These are phyloP conservation scores for Yponomeuta plumbellus DNA, from an alignment of 2,888 invertebrate genomes.

Conservation along the genomic window DNA sequence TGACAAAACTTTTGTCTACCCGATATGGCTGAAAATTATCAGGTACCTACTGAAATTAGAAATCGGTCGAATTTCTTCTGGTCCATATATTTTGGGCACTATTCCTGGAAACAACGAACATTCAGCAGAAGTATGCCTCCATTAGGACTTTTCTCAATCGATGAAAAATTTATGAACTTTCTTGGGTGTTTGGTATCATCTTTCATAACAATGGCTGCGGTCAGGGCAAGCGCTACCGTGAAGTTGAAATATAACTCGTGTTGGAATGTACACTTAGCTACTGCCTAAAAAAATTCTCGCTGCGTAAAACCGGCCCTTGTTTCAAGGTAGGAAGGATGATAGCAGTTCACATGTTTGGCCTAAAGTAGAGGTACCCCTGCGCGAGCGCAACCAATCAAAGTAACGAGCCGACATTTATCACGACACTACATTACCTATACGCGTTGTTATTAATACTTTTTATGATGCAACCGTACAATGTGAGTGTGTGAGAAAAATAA, in stretches of 20 bases:
- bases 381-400: constrained; percentile 29
- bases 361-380: constrained; percentile 15
- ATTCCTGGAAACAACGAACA: too few relatives aligned
- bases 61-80: too few relatives aligned
- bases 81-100: too few relatives aligned
- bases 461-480: constrained; percentile 3
- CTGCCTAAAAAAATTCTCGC: neutral
- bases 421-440: constrained; percentile 17
- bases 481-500: neutral
- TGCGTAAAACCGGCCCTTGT: neutral
- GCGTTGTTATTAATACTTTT: constrained; percentile 11
- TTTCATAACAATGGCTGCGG: constrained; percentile 1
- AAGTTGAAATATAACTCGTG: constrained; percentile 20
- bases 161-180: neutral
- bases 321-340: neutral
- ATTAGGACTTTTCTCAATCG: neutral
- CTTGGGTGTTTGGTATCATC: neutral
- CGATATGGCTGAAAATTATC: too few relatives aligned
- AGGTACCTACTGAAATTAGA: too few relatives aligned
- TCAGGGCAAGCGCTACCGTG: constrained; percentile 10
- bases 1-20: too few relatives aligned
- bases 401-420: constrained; percentile 42
- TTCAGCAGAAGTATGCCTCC: too few relatives aligned
- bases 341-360: neutral
- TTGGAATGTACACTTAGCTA: constrained; percentile 23